Evolutionary conservation across 2,888 invertebrate genomes (phyloP).

Genomic region (Nematopogon swammerdamellus): DNA sequence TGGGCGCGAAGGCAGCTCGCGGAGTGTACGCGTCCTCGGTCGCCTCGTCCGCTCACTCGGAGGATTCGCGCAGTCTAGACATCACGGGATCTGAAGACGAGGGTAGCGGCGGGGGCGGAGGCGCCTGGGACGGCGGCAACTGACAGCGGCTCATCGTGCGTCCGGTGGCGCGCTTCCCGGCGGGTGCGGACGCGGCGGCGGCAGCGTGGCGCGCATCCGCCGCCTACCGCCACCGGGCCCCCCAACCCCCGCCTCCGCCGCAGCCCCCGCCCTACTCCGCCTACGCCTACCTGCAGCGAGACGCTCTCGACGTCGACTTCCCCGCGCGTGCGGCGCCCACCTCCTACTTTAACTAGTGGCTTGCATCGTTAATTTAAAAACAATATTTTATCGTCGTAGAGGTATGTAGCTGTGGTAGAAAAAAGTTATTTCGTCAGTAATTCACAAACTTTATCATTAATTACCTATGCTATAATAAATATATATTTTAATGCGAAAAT

Average conservation of each 20-base stretch:
- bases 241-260: conserved; percentile 23
- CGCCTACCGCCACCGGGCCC: conserved; percentile 8
- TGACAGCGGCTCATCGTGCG: conserved; percentile 28
- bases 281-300: conserved; percentile 15
- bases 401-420: too few relatives aligned
- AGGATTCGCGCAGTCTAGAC: conserved; percentile 47
- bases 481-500: too few relatives aligned
- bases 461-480: too few relatives aligned
- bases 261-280: conserved; percentile 22
- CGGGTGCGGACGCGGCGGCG: not conserved
- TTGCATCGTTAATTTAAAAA: too few relatives aligned
- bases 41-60: conserved; percentile 40
- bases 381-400: too few relatives aligned
- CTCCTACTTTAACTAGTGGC: conserved; percentile 14
- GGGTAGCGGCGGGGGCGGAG: conserved; percentile 26
- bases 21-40: conserved; percentile 17
- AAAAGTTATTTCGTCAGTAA: too few relatives aligned
- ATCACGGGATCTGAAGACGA: conserved; percentile 54
- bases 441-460: too few relatives aligned
- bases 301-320: conserved; percentile 29
- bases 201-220: not conserved
- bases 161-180: conserved; percentile 51
- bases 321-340: conserved; percentile 34
- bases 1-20: conserved; percentile 12
- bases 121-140: conserved; percentile 22